Base-by-base conservation (phyloP, 2,113 vertebrate genomes). In the Python bivittatus region DNA sequence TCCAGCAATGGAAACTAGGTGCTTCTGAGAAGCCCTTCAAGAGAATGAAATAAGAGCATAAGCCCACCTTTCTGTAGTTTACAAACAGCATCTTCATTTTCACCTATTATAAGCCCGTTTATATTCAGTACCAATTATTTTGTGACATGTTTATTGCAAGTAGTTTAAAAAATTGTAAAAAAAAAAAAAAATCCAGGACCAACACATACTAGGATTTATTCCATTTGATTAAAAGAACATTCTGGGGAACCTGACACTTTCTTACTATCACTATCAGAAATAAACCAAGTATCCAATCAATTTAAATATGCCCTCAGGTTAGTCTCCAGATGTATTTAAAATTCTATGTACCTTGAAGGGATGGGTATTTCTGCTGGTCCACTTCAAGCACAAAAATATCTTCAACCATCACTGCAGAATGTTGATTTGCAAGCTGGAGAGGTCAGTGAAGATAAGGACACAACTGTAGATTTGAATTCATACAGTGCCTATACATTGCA, bases 81-180 rank as follows among this genome's bases (percentile, higher is more conserved):
- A 20, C 13, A 57, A 57, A 57, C 4, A 57, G 56, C 17, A 57
- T 6, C 15, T 57, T 79, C 68, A 79, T 38, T 79, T 79, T 20
- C 33, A 79, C 20, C 68, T 79, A 38, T 79, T 20, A 93, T 61
- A 94, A 72, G 4, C 38, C n/a, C 22, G 58, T 57, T 92, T 92
- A 88, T 44, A 15, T 92, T 94, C 23, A 61, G 92, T 64, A 91
- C 57, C 94, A 85, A 88, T 56, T 68, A 61, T 56, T 84, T 15
- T 12, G 38, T 90, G 23, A 84, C 22, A 12, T 42, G 4, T 68
- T 90, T 84, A 15, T 86, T 44, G 12, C 44, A 52, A 92, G 22
- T 86, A 92, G 83, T 86, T 72, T 38, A 2, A 7, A n/a, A 64
- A 64, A n/a, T 12, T 29, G 13, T 64, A n/a, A 64, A 64, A 64